Evolutionary conservation across 2,888 invertebrate genomes (phyloP).

Genomic region (Leptinotarsa juncta): DNA sequence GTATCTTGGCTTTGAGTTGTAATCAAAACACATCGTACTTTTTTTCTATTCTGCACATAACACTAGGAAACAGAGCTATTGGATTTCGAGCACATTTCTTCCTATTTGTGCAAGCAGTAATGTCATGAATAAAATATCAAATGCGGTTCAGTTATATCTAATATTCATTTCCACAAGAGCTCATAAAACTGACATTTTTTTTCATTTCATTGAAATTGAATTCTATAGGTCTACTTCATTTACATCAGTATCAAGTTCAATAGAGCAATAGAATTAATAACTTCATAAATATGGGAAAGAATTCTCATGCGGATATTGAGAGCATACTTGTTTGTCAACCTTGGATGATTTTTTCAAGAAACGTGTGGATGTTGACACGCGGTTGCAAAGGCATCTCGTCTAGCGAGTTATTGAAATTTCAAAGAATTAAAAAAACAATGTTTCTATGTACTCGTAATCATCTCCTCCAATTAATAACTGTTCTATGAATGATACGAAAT

Average conservation of each 20-base stretch:
- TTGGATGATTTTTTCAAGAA: constrained; percentile 4
- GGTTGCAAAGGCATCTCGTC: background rate
- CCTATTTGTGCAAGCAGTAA: background rate
- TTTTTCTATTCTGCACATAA: background rate
- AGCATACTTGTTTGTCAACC: background rate
- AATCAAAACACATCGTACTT: background rate
- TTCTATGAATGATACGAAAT: too few species aligned
- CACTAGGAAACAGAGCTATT: background rate
- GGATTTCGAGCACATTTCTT: background rate
- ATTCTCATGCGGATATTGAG: constrained; percentile 10
- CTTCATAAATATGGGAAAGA: constrained; percentile 11
- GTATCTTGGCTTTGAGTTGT: background rate
- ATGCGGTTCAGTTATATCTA: constrained; percentile 4
- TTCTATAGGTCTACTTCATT: constrained; percentile 20
- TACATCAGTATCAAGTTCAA: constrained; percentile 15
- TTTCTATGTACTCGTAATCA: too few species aligned
- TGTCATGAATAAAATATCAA: constrained; percentile 7
- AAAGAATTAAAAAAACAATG: too few species aligned
- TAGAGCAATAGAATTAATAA: constrained; percentile 23
- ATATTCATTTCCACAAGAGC: constrained; percentile 9
- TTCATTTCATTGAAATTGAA: constrained; percentile 10
- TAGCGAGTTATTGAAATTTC: background rate
- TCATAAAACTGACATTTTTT: constrained; percentile 13
- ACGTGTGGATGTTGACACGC: background rate
- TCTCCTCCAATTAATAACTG: too few species aligned